phyloP scores from a whole-genome alignment of 2,797 vertebrate genomes.

The Chelon auratus region DNA sequence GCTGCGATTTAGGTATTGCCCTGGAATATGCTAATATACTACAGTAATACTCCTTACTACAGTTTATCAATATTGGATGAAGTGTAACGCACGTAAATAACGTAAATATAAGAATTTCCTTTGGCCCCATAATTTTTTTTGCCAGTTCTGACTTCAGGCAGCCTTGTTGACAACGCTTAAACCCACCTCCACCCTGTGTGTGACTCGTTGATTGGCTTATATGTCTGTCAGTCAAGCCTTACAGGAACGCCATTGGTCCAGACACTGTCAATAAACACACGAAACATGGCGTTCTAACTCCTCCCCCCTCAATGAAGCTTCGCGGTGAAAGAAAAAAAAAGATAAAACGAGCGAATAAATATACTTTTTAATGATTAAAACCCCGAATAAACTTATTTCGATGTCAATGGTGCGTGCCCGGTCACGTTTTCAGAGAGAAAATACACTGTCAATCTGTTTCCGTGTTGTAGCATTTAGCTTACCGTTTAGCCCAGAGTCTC shows the following conservation, averaged over 20 bases:
- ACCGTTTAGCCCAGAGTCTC: constrained; percentile 87
- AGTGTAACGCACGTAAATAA: too few species aligned
- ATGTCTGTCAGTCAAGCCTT: constrained; percentile 25
- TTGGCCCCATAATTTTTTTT: constrained; percentile 28
- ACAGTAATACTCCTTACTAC: background rate
- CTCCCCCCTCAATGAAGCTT: constrained; percentile 35
- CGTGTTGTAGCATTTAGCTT: constrained; percentile 31
- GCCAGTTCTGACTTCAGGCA: constrained; percentile 47
- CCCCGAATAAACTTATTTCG: constrained; percentile 8
- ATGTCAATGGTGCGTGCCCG: rapidly evolving
- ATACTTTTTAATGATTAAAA: background rate
- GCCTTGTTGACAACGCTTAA: constrained; percentile 80
- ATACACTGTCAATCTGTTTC: constrained; percentile 11
- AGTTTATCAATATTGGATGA: too few species aligned
- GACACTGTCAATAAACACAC: constrained; percentile 62
- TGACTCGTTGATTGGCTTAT: constrained; percentile 57
- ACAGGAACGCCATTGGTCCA: constrained; percentile 56
- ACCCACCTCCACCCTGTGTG: constrained; percentile 39
- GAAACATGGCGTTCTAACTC: constrained; percentile 47
- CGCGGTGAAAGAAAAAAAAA: constrained; percentile 1
- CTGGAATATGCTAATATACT: background rate
- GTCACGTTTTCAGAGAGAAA: background rate
- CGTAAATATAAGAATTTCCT: background rate
- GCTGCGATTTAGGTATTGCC: background rate
- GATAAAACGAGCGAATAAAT: background rate